Percentiles rank a stretch among this genome's conserved stretches.
phyloP scores from a whole-genome alignment of 1,140 invertebrate species.

The Lordiphosa clarofinis region DNA sequence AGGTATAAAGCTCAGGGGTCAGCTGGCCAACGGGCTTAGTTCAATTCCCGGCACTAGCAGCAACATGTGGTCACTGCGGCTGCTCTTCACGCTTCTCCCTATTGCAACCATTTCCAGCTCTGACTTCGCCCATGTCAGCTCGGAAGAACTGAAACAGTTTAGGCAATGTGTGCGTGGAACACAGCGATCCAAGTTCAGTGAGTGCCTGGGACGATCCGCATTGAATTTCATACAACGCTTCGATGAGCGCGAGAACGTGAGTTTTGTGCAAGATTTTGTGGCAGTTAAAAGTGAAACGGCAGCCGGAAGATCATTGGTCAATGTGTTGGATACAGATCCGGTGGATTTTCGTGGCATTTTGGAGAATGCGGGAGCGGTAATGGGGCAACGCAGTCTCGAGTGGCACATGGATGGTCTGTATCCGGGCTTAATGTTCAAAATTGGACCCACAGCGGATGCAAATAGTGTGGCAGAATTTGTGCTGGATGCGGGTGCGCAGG shows the following conservation, averaged over 20 bases:
- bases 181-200: conserved; percentile 57
- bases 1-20: conserved; percentile 55
- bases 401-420: conserved; percentile 86
- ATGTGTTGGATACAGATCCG: conserved; percentile 86
- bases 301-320: conserved; percentile 80
- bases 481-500: conserved; percentile 81
- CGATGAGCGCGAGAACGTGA: conserved; percentile 84
- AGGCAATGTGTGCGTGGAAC: conserved; percentile 62
- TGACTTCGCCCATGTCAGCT: conserved; percentile 35
- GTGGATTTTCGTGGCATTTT: conserved; percentile 85
- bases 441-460: conserved; percentile 84
- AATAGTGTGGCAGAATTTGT: conserved; percentile 87
- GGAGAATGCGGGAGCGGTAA: conserved; percentile 85
- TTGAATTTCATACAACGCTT: conserved; percentile 84
- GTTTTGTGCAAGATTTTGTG: conserved; percentile 83
- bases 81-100: conserved; percentile 24
- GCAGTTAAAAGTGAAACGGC: conserved; percentile 82
- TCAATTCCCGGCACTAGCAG: neutral
- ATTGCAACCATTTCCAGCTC: conserved; percentile 8
- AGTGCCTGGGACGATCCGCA: conserved; percentile 86
- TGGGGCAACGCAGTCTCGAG: conserved; percentile 85
- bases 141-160: conserved; percentile 47
- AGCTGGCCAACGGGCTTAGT: conserved; percentile 56
- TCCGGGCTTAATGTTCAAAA: conserved; percentile 85
- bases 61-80: conserved; percentile 27